Evolutionary conservation across 2,888 invertebrate species (phyloP), one percentile per base, ranked within the genome.

Genomic region (Stictocephala bisonia): DNA sequence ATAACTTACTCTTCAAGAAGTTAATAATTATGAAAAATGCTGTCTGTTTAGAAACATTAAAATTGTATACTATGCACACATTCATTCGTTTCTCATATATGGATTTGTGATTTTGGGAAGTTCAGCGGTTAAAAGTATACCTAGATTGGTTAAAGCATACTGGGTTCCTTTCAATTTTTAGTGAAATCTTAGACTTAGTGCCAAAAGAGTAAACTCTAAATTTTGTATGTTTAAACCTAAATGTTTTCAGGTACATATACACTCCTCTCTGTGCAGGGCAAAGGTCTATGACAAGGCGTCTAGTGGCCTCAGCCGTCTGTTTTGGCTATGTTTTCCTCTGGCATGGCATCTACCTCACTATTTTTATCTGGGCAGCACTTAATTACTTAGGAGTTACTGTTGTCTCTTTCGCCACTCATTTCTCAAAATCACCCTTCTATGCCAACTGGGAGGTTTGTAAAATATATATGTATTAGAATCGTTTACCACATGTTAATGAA

Each of bases 271-370:
- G 80, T 82, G 76, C 78, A 27, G 51, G 64, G 27, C 24, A 53
- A 20, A 72, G 64, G 2, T 83, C 86, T 68, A 80, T 86, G 6
- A 75, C 83, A 0, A 87, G 87, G 74, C 92, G 90, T 83, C 82
- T 93, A 1, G 80, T 90, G 22, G 92, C 93, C 1, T 93, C 93
- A n/a, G 86, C 90, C 44, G 78, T 88, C 1, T 92, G 92, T 81
- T 96, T 97, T 84, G 80, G 86, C 20, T 97, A 96, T 83, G 91
- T 97, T 29, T 96, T 90, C 81, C 82, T 95, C 75, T 98, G 97
- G 97, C 98, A 98, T 83, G 96, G 96, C 35, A 88, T 91, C 56
- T 89, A 91, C 74, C 85, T 85, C 76, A 90, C 90, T 79, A 90
- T 97, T 77, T 88, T 96, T 74, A 85, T 94, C 71, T 98, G 97